Evolutionary conservation across 2,888 invertebrate species (phyloP).

Genomic region (Lasioglossum vierecki): DNA sequence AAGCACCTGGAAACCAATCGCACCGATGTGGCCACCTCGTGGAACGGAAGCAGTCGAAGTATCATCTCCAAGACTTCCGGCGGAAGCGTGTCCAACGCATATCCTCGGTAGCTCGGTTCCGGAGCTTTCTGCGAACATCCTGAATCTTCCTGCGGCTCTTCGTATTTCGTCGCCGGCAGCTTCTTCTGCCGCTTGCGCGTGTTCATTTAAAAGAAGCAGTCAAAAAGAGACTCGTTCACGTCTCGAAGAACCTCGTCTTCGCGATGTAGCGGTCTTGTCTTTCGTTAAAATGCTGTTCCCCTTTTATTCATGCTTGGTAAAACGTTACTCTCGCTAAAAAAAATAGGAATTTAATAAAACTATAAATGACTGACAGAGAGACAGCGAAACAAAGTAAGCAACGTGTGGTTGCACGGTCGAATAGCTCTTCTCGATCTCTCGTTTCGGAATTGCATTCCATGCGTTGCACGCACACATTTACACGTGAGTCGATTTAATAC

Average conservation of each 20-base stretch:
- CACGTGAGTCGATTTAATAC: not conserved
- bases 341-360: conserved; percentile 64
- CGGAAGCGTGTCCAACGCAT: conserved; percentile 77
- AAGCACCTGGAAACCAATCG: conserved; percentile 80
- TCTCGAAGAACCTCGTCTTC: not conserved
- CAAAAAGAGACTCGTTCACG: not conserved
- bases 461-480: not conserved
- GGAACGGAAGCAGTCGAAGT: conserved; percentile 75
- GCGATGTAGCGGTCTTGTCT: not conserved
- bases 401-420: conserved; percentile 11
- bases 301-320: conserved; percentile 28
- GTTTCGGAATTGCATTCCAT: not conserved
- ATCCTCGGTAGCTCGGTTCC: not conserved
- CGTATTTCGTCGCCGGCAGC: conserved; percentile 27
- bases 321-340: conserved; percentile 39
- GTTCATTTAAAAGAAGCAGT: conserved; percentile 61
- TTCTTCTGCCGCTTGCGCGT: conserved; percentile 62
- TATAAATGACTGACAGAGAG: conserved; percentile 58
- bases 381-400: conserved; percentile 58
- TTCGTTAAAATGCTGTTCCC: not conserved
- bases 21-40: conserved; percentile 75
- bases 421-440: not conserved
- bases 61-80: conserved; percentile 81
- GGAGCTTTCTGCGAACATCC: not conserved
- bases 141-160: conserved; percentile 7